Evolutionary conservation across 2,797 vertebrate species (phyloP).

Genomic region (Coilia nasus): DNA sequence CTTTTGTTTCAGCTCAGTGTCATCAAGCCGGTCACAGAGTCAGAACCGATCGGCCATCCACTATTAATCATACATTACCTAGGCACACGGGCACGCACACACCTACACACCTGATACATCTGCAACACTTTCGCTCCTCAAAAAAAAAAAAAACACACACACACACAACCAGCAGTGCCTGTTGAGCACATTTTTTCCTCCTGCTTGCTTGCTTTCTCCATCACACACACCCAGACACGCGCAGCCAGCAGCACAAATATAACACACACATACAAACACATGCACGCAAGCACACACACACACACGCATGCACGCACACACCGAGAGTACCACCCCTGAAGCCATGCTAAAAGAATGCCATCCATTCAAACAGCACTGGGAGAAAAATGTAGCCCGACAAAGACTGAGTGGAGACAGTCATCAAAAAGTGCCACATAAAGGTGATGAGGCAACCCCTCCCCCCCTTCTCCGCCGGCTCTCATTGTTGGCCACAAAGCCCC

Average conservation of each 20-base stretch:
- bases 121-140: constrained; percentile 45
- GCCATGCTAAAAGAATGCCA: constrained; percentile 64
- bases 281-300: background rate
- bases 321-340: constrained; percentile 50
- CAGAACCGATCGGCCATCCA: constrained; percentile 48
- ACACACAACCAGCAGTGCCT: constrained; percentile 17
- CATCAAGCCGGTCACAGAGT: constrained; percentile 56
- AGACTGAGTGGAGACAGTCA: constrained; percentile 57
- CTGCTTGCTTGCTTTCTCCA: background rate
- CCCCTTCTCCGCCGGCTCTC: background rate
- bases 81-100: constrained; percentile 45
- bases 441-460: constrained; percentile 39
- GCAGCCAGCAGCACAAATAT: background rate
- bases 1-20: constrained; percentile 65
- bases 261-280: constrained; percentile 32
- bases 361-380: constrained; percentile 62
- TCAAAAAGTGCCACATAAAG: constrained; percentile 50
- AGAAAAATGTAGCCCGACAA: constrained; percentile 62
- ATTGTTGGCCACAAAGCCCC: constrained; percentile 17
- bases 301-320: constrained; percentile 21
- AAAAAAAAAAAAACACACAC: constrained; percentile 34
- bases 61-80: constrained; percentile 58
- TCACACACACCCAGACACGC: background rate
- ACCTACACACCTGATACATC: constrained; percentile 33
- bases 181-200: constrained; percentile 53